Evolutionary conservation across 2,113 vertebrate genomes (phyloP).

Genomic region (Verasper variegatus): DNA sequence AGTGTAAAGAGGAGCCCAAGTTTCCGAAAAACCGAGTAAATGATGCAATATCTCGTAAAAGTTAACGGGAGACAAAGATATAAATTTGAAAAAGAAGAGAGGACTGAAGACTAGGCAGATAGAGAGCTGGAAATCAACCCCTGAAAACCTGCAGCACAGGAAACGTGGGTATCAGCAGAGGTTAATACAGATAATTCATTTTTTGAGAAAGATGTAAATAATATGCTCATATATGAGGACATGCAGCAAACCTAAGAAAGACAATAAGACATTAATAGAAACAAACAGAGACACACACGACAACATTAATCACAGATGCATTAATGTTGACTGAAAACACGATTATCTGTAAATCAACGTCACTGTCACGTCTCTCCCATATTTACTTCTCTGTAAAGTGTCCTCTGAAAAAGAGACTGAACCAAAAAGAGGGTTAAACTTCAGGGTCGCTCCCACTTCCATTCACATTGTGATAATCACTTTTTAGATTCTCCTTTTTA

Average conservation of each 20-base stretch:
- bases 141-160: not conserved
- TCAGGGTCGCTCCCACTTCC: not conserved
- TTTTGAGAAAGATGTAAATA: not conserved
- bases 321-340: no score
- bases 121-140: not conserved
- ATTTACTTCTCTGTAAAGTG: no score
- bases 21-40: constrained; percentile 24
- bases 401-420: no score
- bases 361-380: no score
- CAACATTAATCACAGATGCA: no score
- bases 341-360: no score
- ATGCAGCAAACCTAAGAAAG: not conserved
- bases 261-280: not conserved
- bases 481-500: not conserved
- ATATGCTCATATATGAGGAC: not conserved
- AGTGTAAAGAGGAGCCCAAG: constrained; percentile 22
- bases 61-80: constrained; percentile 4
- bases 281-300: not conserved
- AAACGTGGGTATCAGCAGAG: not conserved
- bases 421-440: no score
- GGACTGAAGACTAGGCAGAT: not conserved
- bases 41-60: constrained; percentile 39
- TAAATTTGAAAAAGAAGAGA: not conserved
- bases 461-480: no score
- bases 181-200: not conserved